Evolutionary conservation across 2,113 vertebrate genomes (phyloP).

Genomic region (Prietella phreatophila): DNA sequence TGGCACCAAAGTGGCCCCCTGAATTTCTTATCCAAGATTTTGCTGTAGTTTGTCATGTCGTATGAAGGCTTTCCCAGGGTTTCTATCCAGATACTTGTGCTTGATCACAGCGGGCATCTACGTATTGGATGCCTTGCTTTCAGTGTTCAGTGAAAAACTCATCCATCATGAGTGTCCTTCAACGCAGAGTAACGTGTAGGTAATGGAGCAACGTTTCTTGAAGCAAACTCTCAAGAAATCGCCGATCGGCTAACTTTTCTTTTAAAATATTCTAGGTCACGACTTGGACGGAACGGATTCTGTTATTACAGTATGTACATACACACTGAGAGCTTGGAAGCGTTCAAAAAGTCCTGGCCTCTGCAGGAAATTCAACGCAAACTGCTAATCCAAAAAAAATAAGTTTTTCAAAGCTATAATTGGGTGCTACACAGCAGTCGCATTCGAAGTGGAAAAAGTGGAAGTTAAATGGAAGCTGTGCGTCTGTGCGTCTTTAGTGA

Average conservation of each 20-base stretch:
- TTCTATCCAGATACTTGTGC: constrained; percentile 19
- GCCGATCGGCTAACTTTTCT: neutral
- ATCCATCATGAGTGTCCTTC: constrained; percentile 21
- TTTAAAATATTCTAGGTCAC: neutral
- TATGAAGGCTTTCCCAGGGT: constrained; percentile 18
- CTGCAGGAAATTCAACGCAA: neutral
- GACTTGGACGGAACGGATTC: neutral
- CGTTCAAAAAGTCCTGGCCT: neutral
- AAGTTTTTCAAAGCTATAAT: neutral
- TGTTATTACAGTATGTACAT: neutral
- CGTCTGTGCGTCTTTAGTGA: constrained; percentile 37
- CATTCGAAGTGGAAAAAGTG: constrained; percentile 35
- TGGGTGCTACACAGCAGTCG: neutral
- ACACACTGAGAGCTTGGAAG: neutral
- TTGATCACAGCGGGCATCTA: constrained; percentile 36
- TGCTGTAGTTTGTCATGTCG: constrained; percentile 2
- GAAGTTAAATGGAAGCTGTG: constrained; percentile 33
- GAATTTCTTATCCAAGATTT: constrained; percentile 14
- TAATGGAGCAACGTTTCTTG: constrained; percentile 13
- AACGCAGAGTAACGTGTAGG: neutral
- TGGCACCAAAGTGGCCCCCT: constrained; percentile 40
- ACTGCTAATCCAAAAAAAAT: neutral
- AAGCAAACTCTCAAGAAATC: neutral
- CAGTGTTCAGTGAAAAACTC: neutral
- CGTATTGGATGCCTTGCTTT: constrained; percentile 16